These are phyloP conservation scores for Liposcelis brunnea DNA, from an alignment of 2,888 invertebrate genomes.

Conservation along the genomic window DNA sequence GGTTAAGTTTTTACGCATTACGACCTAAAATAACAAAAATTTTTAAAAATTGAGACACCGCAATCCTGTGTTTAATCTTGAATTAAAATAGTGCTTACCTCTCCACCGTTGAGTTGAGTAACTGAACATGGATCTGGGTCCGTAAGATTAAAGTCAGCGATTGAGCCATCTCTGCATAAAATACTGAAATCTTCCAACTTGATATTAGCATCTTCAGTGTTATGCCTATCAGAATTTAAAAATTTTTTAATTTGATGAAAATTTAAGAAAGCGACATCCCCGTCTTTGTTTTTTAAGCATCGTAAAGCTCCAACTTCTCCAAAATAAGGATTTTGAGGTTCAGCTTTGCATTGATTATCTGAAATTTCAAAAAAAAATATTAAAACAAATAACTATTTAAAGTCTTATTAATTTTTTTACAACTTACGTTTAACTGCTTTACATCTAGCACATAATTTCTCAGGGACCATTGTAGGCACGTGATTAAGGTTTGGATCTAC, in stretches of 20 bases:
- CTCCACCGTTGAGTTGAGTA: conserved; percentile 16
- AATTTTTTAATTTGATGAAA: conserved; percentile 15
- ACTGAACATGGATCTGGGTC: conserved; percentile 14
- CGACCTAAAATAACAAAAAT: conserved; percentile 19
- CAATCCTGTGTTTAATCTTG: neutral
- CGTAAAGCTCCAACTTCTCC: conserved; percentile 41
- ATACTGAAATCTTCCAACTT: conserved; percentile 18
- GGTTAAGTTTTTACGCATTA: conserved; percentile 18
- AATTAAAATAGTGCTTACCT: conserved; percentile 16
- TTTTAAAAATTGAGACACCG: neutral
- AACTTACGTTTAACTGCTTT: conserved; percentile 8
- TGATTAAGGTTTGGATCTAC: conserved; percentile 30
- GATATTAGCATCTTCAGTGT: conserved; percentile 19
- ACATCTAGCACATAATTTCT: conserved; percentile 24
- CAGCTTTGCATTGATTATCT: conserved; percentile 15
- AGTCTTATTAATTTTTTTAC: neutral
- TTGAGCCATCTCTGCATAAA: conserved; percentile 16
- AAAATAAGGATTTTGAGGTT: conserved; percentile 32
- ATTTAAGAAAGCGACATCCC: conserved; percentile 43
- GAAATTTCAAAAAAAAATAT: neutral
- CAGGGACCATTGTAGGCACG: conserved; percentile 19
- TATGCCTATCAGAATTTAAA: conserved; percentile 5
- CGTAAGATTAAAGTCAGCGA: neutral
- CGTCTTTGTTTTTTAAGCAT: conserved; percentile 33
- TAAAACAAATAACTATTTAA: neutral